A percentile compares a stretch with the other conserved stretches of the same genome.
Conservation (phyloP, 1,140 invertebrate genomes). For the Whitmania pigra region DNA sequence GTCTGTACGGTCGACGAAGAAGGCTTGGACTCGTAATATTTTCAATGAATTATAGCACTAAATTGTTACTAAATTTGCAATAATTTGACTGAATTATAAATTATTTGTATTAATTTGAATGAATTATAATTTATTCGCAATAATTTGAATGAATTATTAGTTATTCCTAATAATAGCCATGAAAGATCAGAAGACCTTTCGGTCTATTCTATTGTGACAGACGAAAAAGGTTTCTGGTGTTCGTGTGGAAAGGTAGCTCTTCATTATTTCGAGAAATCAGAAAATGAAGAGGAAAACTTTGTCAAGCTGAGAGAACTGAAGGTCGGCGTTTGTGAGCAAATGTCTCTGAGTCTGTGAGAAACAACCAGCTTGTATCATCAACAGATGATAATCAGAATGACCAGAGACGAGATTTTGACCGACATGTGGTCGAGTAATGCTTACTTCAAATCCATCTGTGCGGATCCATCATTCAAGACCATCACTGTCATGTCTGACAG, state of each 20-base stretch:
- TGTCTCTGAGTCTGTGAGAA: no score
- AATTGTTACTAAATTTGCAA: neutral
- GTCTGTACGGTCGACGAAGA: constrained; percentile 1
- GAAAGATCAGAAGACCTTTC: constrained; percentile 1
- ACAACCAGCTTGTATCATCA: neutral
- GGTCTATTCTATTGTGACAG: neutral
- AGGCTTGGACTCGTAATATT: constrained; percentile 1
- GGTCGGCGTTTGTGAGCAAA: constrained; percentile 24
- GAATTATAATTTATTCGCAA: neutral
- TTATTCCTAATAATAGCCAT: neutral
- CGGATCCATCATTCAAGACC: neutral
- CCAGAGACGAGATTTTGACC: neutral
- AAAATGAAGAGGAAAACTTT: constrained; percentile 33
- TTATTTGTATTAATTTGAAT: neutral
- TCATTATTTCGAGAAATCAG: constrained; percentile 41
- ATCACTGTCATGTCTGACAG: neutral
- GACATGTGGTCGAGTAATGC: constrained; percentile 4
- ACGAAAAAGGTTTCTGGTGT: constrained; percentile 36
- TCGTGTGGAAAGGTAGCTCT: constrained; percentile 40
- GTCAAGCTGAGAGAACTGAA: constrained; percentile 40
- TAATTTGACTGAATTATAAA: neutral
- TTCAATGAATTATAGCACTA: neutral
- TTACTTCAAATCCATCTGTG: neutral
- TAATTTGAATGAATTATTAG: neutral
- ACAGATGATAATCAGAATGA: constrained; percentile 11